Percentiles rank a stretch among this genome's conserved stretches.
Conservation (phyloP, 2,113 vertebrate species). For the Brachyistius frenatus region DNA sequence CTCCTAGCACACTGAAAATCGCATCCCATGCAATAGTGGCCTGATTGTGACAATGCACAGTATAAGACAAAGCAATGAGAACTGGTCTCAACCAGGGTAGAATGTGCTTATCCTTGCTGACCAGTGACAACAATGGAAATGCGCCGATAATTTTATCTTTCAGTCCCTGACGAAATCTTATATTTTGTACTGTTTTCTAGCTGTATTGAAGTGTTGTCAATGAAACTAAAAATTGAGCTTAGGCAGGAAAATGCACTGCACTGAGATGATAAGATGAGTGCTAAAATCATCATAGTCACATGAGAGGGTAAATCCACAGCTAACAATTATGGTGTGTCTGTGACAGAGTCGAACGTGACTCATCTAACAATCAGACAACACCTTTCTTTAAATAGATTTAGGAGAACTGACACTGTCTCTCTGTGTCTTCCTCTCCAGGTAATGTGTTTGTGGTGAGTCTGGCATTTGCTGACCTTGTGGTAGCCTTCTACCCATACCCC, state of each 20-base stretch:
- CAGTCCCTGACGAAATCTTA: neutral
- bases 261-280: slow-evolving; percentile 22
- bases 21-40: slow-evolving; percentile 5
- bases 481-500: slow-evolving; percentile 93
- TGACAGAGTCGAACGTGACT: neutral
- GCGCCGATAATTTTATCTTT: neutral
- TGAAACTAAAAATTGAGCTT: slow-evolving; percentile 5
- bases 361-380: neutral
- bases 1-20: slow-evolving; percentile 16
- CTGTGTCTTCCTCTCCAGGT: slow-evolving; percentile 81
- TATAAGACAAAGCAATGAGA: slow-evolving; percentile 6
- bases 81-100: slow-evolving; percentile 7
- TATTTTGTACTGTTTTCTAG: neutral
- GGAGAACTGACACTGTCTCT: slow-evolving; percentile 16
- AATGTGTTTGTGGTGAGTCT: slow-evolving; percentile 94
- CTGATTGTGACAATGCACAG: neutral
- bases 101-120: slow-evolving; percentile 16
- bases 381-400: slow-evolving; percentile 4
- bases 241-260: neutral
- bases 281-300: neutral
- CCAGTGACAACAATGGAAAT: neutral
- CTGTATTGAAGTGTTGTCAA: neutral
- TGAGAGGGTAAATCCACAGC: slow-evolving; percentile 15
- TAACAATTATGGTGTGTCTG: slow-evolving; percentile 16
- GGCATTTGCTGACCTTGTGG: slow-evolving; percentile 92